Conservation (phyloP, 2,888 invertebrate species). For the Deroplatys truncata region DNA sequence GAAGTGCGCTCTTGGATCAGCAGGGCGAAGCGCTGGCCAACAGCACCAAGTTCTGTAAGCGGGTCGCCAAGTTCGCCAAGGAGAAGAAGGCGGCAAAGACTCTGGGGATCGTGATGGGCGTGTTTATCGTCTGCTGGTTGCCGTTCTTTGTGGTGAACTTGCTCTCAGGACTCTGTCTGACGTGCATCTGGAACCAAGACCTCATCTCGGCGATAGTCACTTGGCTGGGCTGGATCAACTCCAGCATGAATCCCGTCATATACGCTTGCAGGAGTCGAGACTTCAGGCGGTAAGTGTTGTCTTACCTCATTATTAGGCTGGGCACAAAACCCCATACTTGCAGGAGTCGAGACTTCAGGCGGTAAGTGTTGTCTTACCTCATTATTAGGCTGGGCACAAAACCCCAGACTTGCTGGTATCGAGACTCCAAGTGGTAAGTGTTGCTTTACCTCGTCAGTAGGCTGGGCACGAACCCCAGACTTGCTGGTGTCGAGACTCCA, state of each 20-base stretch:
- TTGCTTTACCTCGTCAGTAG: constrained; percentile 97
- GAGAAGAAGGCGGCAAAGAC: constrained; percentile 98
- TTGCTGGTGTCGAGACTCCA: constrained; percentile 95
- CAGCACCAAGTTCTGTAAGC: constrained; percentile 84
- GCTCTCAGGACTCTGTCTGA: constrained; percentile 81
- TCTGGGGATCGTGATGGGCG: constrained; percentile 93
- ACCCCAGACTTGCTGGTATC: too few species aligned
- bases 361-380: too few species aligned
- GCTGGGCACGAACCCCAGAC: constrained; percentile 86
- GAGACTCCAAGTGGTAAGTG: constrained; percentile 76
- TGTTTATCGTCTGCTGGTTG: constrained; percentile 95
- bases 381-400: too few species aligned
- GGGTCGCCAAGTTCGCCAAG: constrained; percentile 91
- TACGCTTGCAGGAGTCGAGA: constrained; percentile 98
- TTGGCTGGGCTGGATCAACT: constrained; percentile 95
- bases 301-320: too few species aligned
- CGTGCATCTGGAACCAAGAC: constrained; percentile 84
- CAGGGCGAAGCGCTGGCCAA: constrained; percentile 58
- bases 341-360: too few species aligned
- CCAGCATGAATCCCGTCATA: constrained; percentile 95
- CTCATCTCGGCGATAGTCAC: constrained; percentile 84
- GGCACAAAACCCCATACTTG: too few species aligned
- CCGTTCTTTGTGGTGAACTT: constrained; percentile 96
- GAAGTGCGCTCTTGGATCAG: constrained; percentile 54
- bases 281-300: constrained; percentile 73